Percentiles rank a stretch among this genome's conserved stretches.
Conservation (phyloP, 2,113 vertebrate species). For the Silurus meridionalis region DNA sequence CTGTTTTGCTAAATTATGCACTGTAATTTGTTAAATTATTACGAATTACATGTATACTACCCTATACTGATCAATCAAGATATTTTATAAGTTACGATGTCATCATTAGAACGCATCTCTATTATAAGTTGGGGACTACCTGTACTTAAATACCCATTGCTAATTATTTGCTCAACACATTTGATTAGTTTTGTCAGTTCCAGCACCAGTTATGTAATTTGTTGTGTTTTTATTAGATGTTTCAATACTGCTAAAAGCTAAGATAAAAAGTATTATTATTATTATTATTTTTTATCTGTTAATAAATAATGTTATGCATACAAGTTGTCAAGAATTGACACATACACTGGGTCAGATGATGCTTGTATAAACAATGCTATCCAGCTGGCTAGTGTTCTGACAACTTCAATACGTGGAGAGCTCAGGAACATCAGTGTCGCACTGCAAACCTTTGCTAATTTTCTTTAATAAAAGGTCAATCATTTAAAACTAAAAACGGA, state of each 20-base stretch:
- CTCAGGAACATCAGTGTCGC: background rate
- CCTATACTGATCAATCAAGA: too few species aligned
- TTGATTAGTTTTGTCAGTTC: background rate
- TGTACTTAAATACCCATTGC: background rate
- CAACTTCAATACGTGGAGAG: background rate
- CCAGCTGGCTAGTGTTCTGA: constrained; percentile 18
- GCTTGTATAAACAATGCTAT: constrained; percentile 25
- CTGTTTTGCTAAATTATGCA: too few species aligned
- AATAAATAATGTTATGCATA: background rate
- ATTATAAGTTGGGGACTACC: too few species aligned
- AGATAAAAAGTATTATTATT: background rate
- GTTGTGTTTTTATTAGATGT: background rate
- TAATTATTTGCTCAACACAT: background rate
- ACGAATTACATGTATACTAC: too few species aligned
- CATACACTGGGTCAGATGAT: background rate
- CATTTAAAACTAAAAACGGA: background rate
- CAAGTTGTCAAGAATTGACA: constrained; percentile 2
- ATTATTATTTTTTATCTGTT: background rate
- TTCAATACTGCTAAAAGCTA: background rate
- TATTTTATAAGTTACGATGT: too few species aligned
- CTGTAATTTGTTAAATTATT: too few species aligned
- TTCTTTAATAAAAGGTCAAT: background rate
- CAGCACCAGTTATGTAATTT: background rate
- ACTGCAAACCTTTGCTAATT: constrained; percentile 8
- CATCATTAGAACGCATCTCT: too few species aligned